Percentiles rank a stretch among this genome's conserved stretches.
These are phyloP conservation scores for Pseudomyrmex concolor DNA, from an alignment of 1,140 invertebrate genomes.

Conservation along the genomic window DNA sequence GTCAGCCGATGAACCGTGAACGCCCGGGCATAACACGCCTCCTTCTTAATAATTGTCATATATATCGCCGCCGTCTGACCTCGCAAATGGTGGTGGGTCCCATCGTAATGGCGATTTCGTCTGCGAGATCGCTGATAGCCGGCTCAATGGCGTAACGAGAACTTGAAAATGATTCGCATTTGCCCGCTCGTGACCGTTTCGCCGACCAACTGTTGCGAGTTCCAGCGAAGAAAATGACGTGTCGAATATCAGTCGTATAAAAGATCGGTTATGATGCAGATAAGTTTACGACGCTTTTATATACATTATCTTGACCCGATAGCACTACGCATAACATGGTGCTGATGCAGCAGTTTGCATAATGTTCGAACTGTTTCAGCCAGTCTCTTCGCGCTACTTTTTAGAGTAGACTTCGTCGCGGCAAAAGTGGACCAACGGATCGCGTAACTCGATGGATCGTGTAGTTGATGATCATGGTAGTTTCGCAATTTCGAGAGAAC, in stretches of 20 bases:
- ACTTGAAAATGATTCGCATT: neutral
- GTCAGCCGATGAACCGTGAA: slow-evolving; percentile 70
- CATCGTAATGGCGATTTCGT: slow-evolving; percentile 57
- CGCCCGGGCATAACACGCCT: slow-evolving; percentile 57
- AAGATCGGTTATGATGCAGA: neutral
- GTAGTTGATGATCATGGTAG: no score
- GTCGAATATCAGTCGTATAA: neutral
- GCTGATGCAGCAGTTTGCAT: neutral
- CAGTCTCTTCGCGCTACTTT: neutral
- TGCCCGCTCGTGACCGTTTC: neutral
- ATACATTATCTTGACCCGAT: no score
- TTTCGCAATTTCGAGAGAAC: neutral
- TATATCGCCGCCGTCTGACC: slow-evolving; percentile 43
- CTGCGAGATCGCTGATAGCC: slow-evolving; percentile 58
- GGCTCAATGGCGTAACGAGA: slow-evolving; percentile 17
- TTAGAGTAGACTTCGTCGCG: neutral
- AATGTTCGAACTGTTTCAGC: neutral
- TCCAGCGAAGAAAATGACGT: neutral
- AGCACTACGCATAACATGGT: neutral
- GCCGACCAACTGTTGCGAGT: neutral
- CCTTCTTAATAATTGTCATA: slow-evolving; percentile 67
- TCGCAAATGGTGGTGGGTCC: slow-evolving; percentile 26
- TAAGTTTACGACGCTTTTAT: neutral
- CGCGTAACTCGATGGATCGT: neutral
- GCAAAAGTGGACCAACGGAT: neutral